Base-by-base conservation (phyloP, 2,888 invertebrate species). In the Coenonympha arcania region DNA sequence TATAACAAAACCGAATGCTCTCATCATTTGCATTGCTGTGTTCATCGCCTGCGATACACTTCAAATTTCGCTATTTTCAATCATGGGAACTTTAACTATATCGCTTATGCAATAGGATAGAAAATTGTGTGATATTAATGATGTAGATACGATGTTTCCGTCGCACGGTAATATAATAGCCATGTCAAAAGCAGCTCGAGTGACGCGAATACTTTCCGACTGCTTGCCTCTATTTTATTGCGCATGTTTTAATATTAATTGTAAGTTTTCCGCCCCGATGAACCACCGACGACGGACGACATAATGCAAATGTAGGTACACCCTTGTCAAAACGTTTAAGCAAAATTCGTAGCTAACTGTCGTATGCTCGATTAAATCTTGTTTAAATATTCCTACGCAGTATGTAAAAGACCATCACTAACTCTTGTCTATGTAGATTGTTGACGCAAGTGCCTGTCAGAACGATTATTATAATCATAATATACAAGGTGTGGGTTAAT, bases 221-320 rank as follows among this genome's bases (percentile, higher is more conserved):
- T 76, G 76, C 76, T 79, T 79, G 77, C 62, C 69, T 82, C 73
- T 75, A 77, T 79, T 81, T 81, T 79, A 83, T 78, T 78, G 80
- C 66, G 82, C 83, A 82, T 82, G 79, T 81, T 79, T 83, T 79
- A 82, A 83, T 81, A 82, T 80, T 83, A 80, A 83, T 83, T 80
- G 79, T 80, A 78, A 80, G 81, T 82, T 81, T 80, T 80, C 79
- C 68, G 68, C 61, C 58, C 68, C 69, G 73, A 61, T 71, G 73
- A 64, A 57, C 66, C 47, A 57, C 56, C 66, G 68, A 71, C 66
- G 66, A 68, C 65, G 65, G 68, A 71, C 66, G 66, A 68, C 65
- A 65, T 70, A 66, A 77, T 73, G 73, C 67, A 74, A 76, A 77
- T 76, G 66, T 68, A 61, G 61, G 50, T 75, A 57, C 39, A 52